Base-by-base conservation (phyloP, 1,140 invertebrate genomes). In the Pemphigus obesinymphae region DNA sequence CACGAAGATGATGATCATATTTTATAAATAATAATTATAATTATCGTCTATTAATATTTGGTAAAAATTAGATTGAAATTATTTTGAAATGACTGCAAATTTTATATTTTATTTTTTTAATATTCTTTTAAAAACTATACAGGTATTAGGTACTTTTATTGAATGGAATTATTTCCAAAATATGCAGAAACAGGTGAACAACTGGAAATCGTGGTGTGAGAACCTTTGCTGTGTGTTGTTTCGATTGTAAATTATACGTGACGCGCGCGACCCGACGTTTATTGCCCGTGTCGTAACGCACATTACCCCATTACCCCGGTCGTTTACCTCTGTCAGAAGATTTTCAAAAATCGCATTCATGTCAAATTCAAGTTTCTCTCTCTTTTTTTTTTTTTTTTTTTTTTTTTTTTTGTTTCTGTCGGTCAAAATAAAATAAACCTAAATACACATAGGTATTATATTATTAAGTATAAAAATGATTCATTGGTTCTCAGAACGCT, bases 301-400 rank as follows among this genome's bases (percentile, higher is more conserved):
- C n/a, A 50, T 31, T 73, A 50, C 11, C 43, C 40, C 29, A 31
- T 50, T 23, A 10, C 5, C 7, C 26, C 45, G 70, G 70, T 73
- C 70, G 43, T 73, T 50, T 73, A 48, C 70, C 45, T 73, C 15
- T 4, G 17, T 48, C 70, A n/a, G 70, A 73, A 73, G 45, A 72
- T 72, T 31, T 48, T 31, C 43, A 50, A 73, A 50, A 73, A 15
- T 31, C 17, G 15, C 43, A 20, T 50, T 10, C 7, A 70, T 31
- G 26, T 50, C 43, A 17, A 10, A 48, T 29, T 73, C 29, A 8
- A 50, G 43, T 6, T n/a, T n/a, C n/a, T n/a, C n/a, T n/a, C n/a
- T n/a, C n/a, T n/a, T n/a, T n/a, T n/a, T n/a, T n/a, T n/a, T n/a
- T n/a, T n/a, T n/a, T n/a, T n/a, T n/a, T n/a, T n/a, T n/a, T n/a